Base-by-base conservation (phyloP, 2,888 invertebrate species). In the Acanthosepion lycidas region DNA sequence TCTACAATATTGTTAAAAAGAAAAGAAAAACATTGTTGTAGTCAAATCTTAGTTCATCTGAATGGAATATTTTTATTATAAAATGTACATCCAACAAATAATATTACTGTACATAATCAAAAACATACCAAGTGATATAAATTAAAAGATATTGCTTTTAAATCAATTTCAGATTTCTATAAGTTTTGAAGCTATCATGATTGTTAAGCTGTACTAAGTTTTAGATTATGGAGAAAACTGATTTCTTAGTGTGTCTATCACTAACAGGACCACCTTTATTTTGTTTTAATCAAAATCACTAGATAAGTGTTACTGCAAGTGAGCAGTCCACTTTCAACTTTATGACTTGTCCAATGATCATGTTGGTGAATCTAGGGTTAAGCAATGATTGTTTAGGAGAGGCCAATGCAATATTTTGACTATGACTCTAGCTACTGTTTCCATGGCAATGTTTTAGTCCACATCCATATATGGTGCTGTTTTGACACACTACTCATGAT, bases 391-490 rank as follows among this genome's bases (percentile, higher is more conserved):
- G 78, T 78, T 78, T 78, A 78, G n/a, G 78, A 78, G 78, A 78
- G 78, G 78, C 78, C 78, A 78, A 78, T n/a, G n/a, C 78, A 78
- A 78, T 78, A 78, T 78, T 33, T 78, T 78, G 78, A 78, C 78
- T n/a, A 78, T 78, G 78, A 78, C 78, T 78, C 78, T 78, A 15
- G 78, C 78, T 78, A 78, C 78, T 78, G 78, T 78, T 78, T 78
- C 78, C 78, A n/a, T 78, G 78, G 78, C 78, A 78, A 78, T 78
- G 78, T 78, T 78, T 78, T 93, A 53, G 93, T 53, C 93, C 53
- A 92, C 93, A 93, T 49, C 53, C 48, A 49, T 92, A 93, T 93
- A 93, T 53, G 53, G 93, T 93, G 93, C 93, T 93, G 93, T 93
- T 93, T 93, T 53, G 49, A 93, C 53, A 53, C 93, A 93, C 53